A percentile compares a stretch with the other conserved stretches of the same genome.
phyloP scores from a whole-genome alignment of 1,140 invertebrate genomes.

The Diprion similis region DNA sequence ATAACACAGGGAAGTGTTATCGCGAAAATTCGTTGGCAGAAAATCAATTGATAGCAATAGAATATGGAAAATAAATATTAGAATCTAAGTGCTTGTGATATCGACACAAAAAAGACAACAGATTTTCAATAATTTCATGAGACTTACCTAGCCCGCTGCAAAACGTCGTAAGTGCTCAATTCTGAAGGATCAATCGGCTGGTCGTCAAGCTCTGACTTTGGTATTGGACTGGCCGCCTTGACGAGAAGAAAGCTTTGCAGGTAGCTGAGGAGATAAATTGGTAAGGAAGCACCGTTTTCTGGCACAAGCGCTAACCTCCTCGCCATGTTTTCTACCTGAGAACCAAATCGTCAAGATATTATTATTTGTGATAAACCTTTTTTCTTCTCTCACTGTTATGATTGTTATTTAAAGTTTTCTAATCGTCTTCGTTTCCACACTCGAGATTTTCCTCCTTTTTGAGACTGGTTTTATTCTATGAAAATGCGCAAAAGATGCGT shows the following conservation, averaged over 20 bases:
- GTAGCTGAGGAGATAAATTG: conserved; percentile 87
- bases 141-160: conserved; percentile 81
- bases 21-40: too few relatives aligned
- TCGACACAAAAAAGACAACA: too few relatives aligned
- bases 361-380: too few relatives aligned
- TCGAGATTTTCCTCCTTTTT: background rate
- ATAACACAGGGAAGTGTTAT: too few relatives aligned
- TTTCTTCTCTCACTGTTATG: too few relatives aligned
- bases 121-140: background rate
- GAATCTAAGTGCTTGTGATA: too few relatives aligned
- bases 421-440: background rate
- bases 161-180: conserved; percentile 86
- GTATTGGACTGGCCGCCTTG: conserved; percentile 71
- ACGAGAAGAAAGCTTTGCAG: conserved; percentile 78
- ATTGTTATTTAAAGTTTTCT: too few relatives aligned
- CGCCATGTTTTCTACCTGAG: conserved; percentile 72
- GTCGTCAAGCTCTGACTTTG: conserved; percentile 74
- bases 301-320: conserved; percentile 83
- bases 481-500: too few relatives aligned
- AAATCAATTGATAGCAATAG: too few relatives aligned
- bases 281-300: conserved; percentile 78
- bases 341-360: conserved; percentile 25
- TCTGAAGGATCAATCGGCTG: conserved; percentile 71
- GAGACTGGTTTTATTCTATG: too few relatives aligned
- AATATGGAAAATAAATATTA: too few relatives aligned